Evolutionary conservation across 2,888 invertebrate genomes (phyloP).

Genomic region (Apotomis turbidana): DNA sequence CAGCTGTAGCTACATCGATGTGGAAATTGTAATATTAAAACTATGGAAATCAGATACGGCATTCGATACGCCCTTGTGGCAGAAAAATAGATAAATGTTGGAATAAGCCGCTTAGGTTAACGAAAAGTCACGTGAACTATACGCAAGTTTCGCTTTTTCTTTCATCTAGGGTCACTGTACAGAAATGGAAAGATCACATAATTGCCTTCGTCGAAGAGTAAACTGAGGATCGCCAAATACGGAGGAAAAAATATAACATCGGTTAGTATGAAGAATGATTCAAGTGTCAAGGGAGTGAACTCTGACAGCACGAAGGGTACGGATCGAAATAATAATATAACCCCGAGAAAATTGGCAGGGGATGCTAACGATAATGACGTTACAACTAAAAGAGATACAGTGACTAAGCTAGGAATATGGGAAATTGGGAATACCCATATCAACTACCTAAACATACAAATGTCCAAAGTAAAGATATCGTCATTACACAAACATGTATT

Average conservation of each 20-base stretch:
- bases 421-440: too few species aligned
- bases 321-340: constrained; percentile 22
- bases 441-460: too few species aligned
- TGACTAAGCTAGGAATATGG: background rate
- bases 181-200: background rate
- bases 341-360: constrained; percentile 12
- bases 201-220: background rate
- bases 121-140: too few species aligned
- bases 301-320: constrained; percentile 19
- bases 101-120: too few species aligned
- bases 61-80: too few species aligned
- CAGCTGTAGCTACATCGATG: too few species aligned
- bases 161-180: background rate
- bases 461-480: too few species aligned
- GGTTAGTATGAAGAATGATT: constrained; percentile 24
- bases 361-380: constrained; percentile 1
- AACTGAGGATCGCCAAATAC: background rate
- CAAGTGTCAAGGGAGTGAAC: constrained; percentile 30
- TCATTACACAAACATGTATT: too few species aligned
- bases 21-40: too few species aligned
- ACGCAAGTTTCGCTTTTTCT: background rate
- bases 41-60: too few species aligned
- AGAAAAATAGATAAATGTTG: too few species aligned
- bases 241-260: constrained; percentile 5
- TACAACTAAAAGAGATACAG: background rate